Evolutionary conservation across 53 echinoderm and acorn worm species (phyloP), one percentile per base, ranked within the genome.

Genomic region (Pentamera pediparva): DNA sequence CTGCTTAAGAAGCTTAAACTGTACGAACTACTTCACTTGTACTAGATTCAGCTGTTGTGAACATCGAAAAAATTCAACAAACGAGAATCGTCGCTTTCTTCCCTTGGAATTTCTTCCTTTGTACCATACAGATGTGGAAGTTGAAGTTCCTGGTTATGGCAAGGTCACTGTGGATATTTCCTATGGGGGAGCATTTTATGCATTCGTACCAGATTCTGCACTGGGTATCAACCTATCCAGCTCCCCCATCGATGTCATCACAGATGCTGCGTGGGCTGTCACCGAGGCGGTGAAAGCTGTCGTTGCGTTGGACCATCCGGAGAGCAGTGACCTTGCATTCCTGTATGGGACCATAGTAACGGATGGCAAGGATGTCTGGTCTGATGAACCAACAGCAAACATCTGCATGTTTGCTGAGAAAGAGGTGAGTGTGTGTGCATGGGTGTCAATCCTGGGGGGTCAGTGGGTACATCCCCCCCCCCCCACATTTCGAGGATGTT

Each of bases 121-220:
- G n/a, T n/a, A n/a, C n/a, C n/a, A n/a, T 20, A 27, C 48, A 95
- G 95, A 76, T 85, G 47, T 83, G 22, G 81, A 87, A 26, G 74
- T 91, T 34, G 48, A 82, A 3, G 87, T 95, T 18, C 47, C 78
- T 10, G 75, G 83, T 10, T 73, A 62, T 49, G 90, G 90, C n/a
- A 74, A 70, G 35, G 30, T 95, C 8, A 82, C 56, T n/a, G 69
- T 95, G 0, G 95, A 95, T 69, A 87, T 95, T 48, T 75, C 76
- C 12, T 95, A 95, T 77, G 95, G 95, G 2, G 95, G 95, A 10
- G 90, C 90, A 47, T 95, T 95, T 82, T 95, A 95, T 53, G 90
- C 85, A 24, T 76, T 95, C 41, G 52, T 88, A 43, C 56, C 77
- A 38, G 95, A 87, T 0, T 61, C 84, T 19, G 65, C 62, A 1